These are phyloP conservation scores for Diplazon laetatorius DNA, from an alignment of 2,888 invertebrate genomes.

Conservation along the genomic window DNA sequence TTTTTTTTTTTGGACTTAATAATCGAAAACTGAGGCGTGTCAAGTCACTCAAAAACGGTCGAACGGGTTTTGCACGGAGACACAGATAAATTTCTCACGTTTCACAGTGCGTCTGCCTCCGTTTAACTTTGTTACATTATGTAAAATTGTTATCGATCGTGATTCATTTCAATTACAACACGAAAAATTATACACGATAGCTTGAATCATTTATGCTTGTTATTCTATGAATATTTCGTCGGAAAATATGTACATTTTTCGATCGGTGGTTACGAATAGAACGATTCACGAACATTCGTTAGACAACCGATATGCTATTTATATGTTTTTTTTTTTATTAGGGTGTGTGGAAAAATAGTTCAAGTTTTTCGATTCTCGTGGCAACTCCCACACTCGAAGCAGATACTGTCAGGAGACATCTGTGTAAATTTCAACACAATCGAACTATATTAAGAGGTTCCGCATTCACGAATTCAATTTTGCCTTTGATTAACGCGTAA, in stretches of 20 bases:
- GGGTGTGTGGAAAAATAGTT: no score
- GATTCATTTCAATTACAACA: constrained; percentile 37
- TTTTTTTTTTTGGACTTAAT: no score
- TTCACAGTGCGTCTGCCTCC: constrained; percentile 13
- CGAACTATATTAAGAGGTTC: no score
- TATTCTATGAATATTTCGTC: constrained; percentile 39
- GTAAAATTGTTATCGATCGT: constrained; percentile 24
- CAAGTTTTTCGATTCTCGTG: no score
- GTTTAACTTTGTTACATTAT: constrained; percentile 21
- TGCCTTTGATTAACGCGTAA: no score
- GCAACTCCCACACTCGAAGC: no score
- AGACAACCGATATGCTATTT: constrained; percentile 34
- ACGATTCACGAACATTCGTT: constrained; percentile 62
- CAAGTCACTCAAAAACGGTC: constrained; percentile 1
- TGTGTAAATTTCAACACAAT: no score
- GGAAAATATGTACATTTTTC: constrained; percentile 53
- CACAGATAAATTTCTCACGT: constrained; percentile 1
- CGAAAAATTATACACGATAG: constrained; percentile 40
- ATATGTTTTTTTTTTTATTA: no score
- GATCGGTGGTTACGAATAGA: constrained; percentile 42
- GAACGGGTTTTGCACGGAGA: background rate
- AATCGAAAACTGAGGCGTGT: background rate
- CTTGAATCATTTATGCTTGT: constrained; percentile 44
- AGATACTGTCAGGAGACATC: no score
- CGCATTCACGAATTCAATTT: no score